Evolutionary conservation across 2,888 invertebrate genomes (phyloP).

Genomic region (Drosophila aldrichi): DNA sequence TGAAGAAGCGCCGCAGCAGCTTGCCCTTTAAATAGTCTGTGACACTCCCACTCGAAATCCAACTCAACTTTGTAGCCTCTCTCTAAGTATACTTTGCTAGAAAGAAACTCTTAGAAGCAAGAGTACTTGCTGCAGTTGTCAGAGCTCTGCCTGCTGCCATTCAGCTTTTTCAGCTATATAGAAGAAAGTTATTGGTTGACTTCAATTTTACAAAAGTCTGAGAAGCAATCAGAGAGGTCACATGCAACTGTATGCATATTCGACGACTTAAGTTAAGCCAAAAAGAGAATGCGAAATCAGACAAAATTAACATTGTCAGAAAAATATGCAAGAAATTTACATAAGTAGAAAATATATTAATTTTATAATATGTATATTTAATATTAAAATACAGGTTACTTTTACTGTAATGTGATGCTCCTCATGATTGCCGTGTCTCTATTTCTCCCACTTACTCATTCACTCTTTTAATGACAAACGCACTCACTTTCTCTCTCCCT

Average conservation of each 20-base stretch:
- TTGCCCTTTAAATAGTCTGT: constrained; percentile 1
- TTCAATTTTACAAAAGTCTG: background rate
- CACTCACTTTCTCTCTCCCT: background rate
- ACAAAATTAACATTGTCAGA: background rate
- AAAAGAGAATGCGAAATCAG: background rate
- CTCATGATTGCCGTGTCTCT: constrained; percentile 40
- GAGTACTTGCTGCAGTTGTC: no score
- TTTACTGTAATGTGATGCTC: background rate
- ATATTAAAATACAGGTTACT: background rate
- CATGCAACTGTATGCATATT: no score
- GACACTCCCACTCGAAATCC: background rate
- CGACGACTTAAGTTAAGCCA: background rate
- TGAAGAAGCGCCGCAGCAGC: background rate
- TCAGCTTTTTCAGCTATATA: background rate
- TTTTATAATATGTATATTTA: background rate
- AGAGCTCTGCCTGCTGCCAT: background rate
- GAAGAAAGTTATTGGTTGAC: background rate
- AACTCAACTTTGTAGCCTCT: background rate
- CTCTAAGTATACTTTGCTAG: background rate
- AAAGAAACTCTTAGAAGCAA: background rate
- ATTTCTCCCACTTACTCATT: background rate
- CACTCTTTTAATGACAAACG: background rate
- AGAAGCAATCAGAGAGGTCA: no score
- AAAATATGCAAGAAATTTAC: background rate
- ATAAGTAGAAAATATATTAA: background rate